These are phyloP conservation scores for Erythrocercus mccallii DNA, from an alignment of 2,113 vertebrate species.

Conservation along the genomic window DNA sequence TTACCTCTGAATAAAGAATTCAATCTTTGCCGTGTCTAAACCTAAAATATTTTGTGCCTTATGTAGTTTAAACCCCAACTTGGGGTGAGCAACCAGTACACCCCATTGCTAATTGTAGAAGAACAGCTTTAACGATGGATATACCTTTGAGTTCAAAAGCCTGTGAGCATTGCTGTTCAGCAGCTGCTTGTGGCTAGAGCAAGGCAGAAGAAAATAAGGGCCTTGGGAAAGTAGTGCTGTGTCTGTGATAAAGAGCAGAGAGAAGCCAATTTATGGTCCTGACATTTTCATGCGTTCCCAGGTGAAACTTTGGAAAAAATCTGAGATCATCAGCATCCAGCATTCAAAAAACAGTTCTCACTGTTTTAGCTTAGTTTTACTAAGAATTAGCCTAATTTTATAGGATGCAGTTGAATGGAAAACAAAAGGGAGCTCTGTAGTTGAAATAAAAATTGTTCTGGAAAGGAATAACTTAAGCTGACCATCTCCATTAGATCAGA, in stretches of 20 bases:
- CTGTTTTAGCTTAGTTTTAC: neutral
- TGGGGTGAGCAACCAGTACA: neutral
- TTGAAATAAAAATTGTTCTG: neutral
- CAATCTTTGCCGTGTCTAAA: neutral
- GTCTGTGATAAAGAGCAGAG: neutral
- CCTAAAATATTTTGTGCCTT: neutral
- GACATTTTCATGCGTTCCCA: neutral
- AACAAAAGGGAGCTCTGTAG: neutral
- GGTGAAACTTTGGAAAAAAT: neutral
- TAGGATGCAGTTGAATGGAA: neutral
- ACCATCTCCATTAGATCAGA: neutral
- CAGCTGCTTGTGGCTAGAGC: neutral
- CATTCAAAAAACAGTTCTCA: neutral
- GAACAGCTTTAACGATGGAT: accelerated
- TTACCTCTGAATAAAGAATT: neutral
- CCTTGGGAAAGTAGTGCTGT: neutral
- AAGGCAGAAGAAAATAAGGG: neutral
- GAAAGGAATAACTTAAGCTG: neutral
- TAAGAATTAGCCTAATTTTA: neutral
- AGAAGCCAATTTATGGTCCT: neutral
- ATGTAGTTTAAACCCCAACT: neutral
- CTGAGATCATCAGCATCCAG: neutral
- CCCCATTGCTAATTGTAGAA: neutral
- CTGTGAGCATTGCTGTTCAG: neutral
- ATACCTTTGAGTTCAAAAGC: neutral